Evolutionary conservation across 2,888 invertebrate species (phyloP), one percentile per base, ranked within the genome.

Genomic region (Bugula neritina): DNA sequence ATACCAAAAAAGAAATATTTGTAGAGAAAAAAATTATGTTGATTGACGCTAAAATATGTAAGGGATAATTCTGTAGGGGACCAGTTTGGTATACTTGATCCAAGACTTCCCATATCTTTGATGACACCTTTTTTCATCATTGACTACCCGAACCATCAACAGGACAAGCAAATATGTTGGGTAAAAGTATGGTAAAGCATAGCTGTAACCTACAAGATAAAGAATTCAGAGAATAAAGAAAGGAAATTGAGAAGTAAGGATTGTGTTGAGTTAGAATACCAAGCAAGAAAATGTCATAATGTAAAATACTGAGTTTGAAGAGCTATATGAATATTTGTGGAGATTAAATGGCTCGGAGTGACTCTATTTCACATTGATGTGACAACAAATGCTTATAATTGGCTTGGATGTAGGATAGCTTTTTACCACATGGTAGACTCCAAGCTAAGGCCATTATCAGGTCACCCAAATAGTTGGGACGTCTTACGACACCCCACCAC

Each of bases 391-490:
- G n/a, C n/a, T n/a, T n/a, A n/a, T n/a, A n/a, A n/a, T n/a, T n/a
- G n/a, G n/a, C n/a, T n/a, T n/a, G n/a, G n/a, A n/a, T n/a, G n/a
- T n/a, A n/a, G n/a, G n/a, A n/a, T n/a, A n/a, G n/a, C n/a, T n/a
- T n/a, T n/a, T 76, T 73, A 85, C 86, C 86, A 87, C 88, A 85
- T 1, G 92, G 79, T 0, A 91, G 86, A 0, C 89, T 88, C 81
- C 88, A 85, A 0, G 89, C 87, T 72, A 89, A 82, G 72, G 91
- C 88, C 77, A 92, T 89, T 70, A 94, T 78, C 27, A 94, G 89
- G 78, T 93, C 92, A 0, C 94, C 94, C 17, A 91, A 81, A 81
- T 94, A 93, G 84, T 95, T 94, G 1, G 94, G 94, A 84, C 94
- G 94, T 73, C 94, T 89, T 3, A 93, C 86, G 23, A 88, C 79